Evolutionary conservation across 2,113 vertebrate species (phyloP), one percentile per base, ranked within the genome.

Genomic region (Salvator merianae): DNA sequence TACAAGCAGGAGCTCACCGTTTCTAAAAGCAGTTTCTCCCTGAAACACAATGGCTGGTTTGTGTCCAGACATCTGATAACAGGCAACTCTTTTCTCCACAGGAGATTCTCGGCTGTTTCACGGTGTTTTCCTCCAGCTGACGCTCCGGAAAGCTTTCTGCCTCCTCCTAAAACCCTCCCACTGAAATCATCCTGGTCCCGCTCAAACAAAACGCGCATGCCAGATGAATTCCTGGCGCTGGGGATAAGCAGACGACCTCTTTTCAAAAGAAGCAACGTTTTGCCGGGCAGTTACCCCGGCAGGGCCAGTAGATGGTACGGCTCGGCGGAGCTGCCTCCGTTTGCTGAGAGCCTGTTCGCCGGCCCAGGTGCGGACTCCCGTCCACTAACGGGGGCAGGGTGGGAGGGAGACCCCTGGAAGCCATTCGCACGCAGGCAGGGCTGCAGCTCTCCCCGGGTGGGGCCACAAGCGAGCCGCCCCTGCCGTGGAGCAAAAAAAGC

Each of bases 41-140:
- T 71, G 77, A 86, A 90, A 93, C 85, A 94, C 94, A 96, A 95
- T 93, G 63, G 91, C 85, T 80, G 90, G 88, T 93, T 93, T 94
- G 80, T 88, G 88, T 88, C 90, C 93, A 92, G 91, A 90, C 90
- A 91, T 89, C 93, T 77, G 86, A 94, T 91, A 90, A 66, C 86
- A 93, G 82, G 13, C 87, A 82, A 90, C 79, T 85, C 69, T 75
- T n/a, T 34, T 84, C 81, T 88, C 87, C 89, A 92, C 85, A 88
- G 89, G 83, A 82, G 79, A 88, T 79, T 90, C 65, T 86, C 81
- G 88, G 82, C 90, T 94, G 87, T 90, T 94, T 93, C 91, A 92
- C 86, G 86, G 83, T 73, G 88, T 93, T 95, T 97, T 96, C 97
- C 96, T 96, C 84, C 93, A 90, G 96, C 96, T 97, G 96, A 97